Evolutionary conservation across 2,797 vertebrate species (phyloP), one percentile per base, ranked within the genome.

Genomic region (Octomys mimax): DNA sequence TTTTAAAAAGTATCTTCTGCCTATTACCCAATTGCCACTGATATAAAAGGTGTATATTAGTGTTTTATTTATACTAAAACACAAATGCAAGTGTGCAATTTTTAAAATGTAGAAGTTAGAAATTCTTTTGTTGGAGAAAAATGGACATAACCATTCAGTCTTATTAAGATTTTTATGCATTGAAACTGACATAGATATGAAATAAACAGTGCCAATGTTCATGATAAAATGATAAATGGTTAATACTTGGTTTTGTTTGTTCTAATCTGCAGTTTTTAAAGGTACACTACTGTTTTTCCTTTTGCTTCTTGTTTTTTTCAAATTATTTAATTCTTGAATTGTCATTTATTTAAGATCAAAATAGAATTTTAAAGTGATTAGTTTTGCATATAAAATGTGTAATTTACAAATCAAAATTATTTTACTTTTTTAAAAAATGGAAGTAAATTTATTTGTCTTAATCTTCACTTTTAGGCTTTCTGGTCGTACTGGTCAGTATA

Each of bases 151-250:
- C 42, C 66, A 70, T 91, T 95, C n/a, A 87, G 26, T 88, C 81
- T 92, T 73, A 68, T 1, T 91, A 61, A 79, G 59, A 94, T 90
- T 85, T 96, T 87, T 88, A 88, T 86, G 87, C 28, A 64, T 71
- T 93, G 85, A 95, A 91, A 90, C 6, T 78, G 64, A 79, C 19
- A 78, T 73, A 89, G 83, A 46, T 94, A 92, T 85, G 57, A 92
- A 92, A 75, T 85, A 57, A 80, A 88, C 68, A 70, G 96, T 95
- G 92, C 96, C 97, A 97, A 62, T 95, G 87, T 94, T 94, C 78
- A 66, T 36, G 73, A 80, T 71, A 80, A 91, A 85, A n/a, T 24
- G 75, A 84, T 77, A 91, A 94, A 82, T 68, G 79, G 1, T 70
- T 91, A 94, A 61, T 11, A 46, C 85, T 89, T 92, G 73, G 12